These are phyloP conservation scores for Leptinotarsa rubiginosa DNA, from an alignment of 2,888 invertebrate genomes.

Conservation along the genomic window DNA sequence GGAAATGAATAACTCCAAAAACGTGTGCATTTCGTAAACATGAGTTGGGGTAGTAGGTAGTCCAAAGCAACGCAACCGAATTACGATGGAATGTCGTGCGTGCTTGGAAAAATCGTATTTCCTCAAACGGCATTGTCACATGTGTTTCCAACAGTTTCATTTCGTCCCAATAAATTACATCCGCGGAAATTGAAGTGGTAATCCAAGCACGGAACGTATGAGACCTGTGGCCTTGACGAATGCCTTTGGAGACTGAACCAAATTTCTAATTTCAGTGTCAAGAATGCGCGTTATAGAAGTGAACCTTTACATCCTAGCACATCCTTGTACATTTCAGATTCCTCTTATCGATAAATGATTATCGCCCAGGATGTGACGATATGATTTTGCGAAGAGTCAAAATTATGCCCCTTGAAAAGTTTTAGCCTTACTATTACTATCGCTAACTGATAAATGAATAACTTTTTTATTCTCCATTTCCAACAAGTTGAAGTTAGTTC, in stretches of 20 bases:
- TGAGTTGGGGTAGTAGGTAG: constrained; percentile 50
- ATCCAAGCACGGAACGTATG: not conserved
- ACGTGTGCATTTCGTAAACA: constrained; percentile 57
- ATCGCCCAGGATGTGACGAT: no score
- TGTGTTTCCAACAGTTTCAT: constrained; percentile 51
- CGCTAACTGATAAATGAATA: no score
- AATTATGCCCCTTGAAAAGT: no score
- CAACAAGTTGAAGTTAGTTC: no score
- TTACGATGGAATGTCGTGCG: constrained; percentile 48
- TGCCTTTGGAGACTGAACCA: not conserved
- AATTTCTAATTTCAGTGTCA: not conserved
- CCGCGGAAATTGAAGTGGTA: constrained; percentile 44
- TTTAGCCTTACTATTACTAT: no score
- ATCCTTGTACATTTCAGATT: no score
- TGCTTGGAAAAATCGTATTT: constrained; percentile 57
- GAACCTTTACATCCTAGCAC: no score
- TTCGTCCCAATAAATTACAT: constrained; percentile 38
- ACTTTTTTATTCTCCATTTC: no score
- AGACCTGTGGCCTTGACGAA: not conserved
- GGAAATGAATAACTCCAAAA: constrained; percentile 57
- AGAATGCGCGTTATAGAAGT: no score
- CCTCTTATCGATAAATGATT: no score
- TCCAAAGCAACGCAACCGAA: constrained; percentile 37
- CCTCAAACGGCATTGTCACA: constrained; percentile 53
- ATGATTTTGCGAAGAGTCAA: no score